Percentiles rank a stretch among this genome's conserved stretches.
Conservation (phyloP, 2,797 vertebrate species). For the Myotis vivesi region DNA sequence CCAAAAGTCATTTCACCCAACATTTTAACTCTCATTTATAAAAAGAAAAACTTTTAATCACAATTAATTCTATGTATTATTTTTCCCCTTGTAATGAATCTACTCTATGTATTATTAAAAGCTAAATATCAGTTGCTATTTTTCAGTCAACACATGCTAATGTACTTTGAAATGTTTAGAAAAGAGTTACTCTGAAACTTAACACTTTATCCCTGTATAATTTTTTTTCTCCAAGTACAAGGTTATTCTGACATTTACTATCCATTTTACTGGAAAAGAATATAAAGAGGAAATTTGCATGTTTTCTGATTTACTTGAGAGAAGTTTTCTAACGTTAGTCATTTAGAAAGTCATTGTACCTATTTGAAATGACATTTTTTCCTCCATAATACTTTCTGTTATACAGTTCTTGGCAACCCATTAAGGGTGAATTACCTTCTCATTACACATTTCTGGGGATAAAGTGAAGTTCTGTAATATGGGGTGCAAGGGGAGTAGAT, state of each 20-base stretch:
- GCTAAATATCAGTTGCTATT: conserved; percentile 21
- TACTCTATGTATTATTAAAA: conserved; percentile 5
- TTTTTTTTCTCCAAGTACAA: conserved; percentile 65
- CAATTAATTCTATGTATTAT: background rate
- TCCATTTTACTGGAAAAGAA: conserved; percentile 58
- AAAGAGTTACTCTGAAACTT: conserved; percentile 47
- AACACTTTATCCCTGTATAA: background rate
- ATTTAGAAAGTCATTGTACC: conserved; percentile 54
- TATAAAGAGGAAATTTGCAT: conserved; percentile 66
- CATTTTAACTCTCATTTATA: background rate
- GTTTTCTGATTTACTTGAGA: conserved; percentile 58
- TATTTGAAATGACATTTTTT: conserved; percentile 55
- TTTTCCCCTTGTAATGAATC: background rate
- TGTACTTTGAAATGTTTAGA: conserved; percentile 26
- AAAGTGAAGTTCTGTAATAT: conserved; percentile 26
- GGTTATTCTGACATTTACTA: conserved; percentile 67
- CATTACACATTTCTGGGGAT: conserved; percentile 42
- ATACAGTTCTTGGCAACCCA: conserved; percentile 32
- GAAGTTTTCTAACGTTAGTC: conserved; percentile 33
- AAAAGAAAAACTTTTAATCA: background rate
- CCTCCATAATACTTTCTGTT: conserved; percentile 51
- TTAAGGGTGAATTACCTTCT: conserved; percentile 43
- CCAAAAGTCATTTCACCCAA: background rate
- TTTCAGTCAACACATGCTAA: background rate
- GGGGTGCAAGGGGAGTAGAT: background rate